These are phyloP conservation scores for Xestobium rufovillosum DNA, from an alignment of 2,888 invertebrate genomes.

Conservation along the genomic window DNA sequence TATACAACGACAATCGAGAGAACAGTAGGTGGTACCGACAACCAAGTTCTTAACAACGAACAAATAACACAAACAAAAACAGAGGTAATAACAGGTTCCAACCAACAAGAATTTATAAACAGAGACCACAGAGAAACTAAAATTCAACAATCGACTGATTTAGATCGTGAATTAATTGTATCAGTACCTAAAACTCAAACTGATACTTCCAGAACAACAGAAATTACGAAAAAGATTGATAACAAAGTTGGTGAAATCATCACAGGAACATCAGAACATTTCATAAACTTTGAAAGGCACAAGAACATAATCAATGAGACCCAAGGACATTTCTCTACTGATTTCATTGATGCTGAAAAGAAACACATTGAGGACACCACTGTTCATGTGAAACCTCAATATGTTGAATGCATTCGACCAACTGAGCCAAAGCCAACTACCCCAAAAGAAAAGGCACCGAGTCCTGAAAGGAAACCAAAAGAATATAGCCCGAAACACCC, in stretches of 20 bases:
- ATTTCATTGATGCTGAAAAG: neutral
- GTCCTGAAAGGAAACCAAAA: too few relatives aligned
- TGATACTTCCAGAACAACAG: too few relatives aligned
- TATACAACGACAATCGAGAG: neutral
- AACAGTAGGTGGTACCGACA: neutral
- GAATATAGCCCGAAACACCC: slow-evolving; percentile 8
- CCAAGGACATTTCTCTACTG: slow-evolving; percentile 6
- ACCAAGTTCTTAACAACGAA: too few relatives aligned
- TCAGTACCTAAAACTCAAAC: neutral
- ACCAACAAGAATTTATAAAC: too few relatives aligned
- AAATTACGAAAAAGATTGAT: slow-evolving; percentile 1
- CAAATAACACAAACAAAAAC: too few relatives aligned
- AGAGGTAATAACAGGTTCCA: too few relatives aligned
- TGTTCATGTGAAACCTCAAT: too few relatives aligned
- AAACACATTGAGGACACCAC: slow-evolving; percentile 6
- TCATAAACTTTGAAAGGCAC: slow-evolving; percentile 28
- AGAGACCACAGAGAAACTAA: too few relatives aligned
- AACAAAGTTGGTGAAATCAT: slow-evolving; percentile 17
- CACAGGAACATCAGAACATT: slow-evolving; percentile 23
- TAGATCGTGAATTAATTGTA: neutral
- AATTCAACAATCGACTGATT: too few relatives aligned
- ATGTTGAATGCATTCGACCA: too few relatives aligned
- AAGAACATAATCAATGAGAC: slow-evolving; percentile 16
- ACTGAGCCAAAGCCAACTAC: too few relatives aligned
- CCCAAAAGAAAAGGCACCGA: neutral